Evolutionary conservation across 2,113 vertebrate genomes (phyloP).

Genomic region (Grantiella picta): DNA sequence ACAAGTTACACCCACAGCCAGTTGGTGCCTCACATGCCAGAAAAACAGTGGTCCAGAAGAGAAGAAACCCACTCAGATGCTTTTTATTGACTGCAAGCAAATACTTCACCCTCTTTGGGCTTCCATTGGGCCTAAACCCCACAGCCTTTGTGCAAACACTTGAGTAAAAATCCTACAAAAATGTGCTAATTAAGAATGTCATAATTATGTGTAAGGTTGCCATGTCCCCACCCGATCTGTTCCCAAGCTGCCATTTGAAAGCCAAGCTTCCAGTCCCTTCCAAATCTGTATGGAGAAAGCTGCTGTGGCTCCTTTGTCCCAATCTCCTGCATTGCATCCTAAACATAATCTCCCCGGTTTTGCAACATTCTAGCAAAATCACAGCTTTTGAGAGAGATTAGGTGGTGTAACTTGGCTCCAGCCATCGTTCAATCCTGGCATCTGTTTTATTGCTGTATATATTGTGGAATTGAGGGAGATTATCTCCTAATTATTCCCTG

Average conservation of each 20-base stretch:
- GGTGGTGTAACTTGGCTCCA: conserved; percentile 23
- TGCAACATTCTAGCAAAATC: conserved; percentile 54
- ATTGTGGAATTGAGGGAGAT: conserved; percentile 44
- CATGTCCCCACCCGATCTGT: neutral
- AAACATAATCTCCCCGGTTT: conserved; percentile 25
- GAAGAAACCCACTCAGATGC: neutral
- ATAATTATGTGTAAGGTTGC: neutral
- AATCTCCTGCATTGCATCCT: neutral
- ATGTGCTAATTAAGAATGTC: neutral
- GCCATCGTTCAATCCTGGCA: neutral
- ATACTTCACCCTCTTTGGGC: neutral
- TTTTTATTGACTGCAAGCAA: conserved; percentile 13
- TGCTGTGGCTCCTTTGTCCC: neutral
- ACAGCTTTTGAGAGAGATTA: conserved; percentile 51
- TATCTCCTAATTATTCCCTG: conserved; percentile 51
- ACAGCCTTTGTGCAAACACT: neutral
- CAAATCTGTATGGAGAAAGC: neutral
- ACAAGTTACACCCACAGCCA: neutral
- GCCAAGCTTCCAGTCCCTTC: conserved; percentile 2
- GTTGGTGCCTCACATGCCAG: conserved; percentile 18
- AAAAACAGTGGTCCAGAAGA: conserved; percentile 30
- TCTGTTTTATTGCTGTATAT: conserved; percentile 54
- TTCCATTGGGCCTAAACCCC: neutral
- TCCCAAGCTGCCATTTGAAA: conserved; percentile 1
- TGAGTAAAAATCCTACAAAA: neutral